A percentile compares a stretch with the other conserved stretches of the same genome.
phyloP scores from a whole-genome alignment of 2,113 vertebrate genomes.

The Crotalus tigris region DNA sequence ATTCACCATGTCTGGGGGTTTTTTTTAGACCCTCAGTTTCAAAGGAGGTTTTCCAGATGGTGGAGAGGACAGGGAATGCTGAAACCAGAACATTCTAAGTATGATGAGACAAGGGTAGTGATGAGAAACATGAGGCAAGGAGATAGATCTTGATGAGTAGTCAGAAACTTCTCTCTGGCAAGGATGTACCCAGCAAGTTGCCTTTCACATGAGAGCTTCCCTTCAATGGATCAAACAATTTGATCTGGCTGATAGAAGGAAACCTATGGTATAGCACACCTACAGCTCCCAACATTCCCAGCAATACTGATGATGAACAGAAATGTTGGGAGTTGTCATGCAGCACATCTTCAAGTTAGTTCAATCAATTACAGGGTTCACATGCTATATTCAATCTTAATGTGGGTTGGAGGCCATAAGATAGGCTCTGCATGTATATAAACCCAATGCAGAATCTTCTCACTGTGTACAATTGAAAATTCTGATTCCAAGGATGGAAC shows the following conservation, averaged over 20 bases:
- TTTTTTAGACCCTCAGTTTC: neutral
- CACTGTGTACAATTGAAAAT: neutral
- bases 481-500: neutral
- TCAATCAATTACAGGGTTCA: neutral
- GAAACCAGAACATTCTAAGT: neutral
- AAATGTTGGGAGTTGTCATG: neutral
- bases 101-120: neutral
- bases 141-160: neutral
- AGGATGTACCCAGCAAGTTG: neutral
- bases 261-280: neutral
- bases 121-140: neutral
- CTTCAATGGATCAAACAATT: neutral
- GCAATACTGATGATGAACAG: neutral
- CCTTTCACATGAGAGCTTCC: neutral
- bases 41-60: neutral
- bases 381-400: neutral
- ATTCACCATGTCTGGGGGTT: neutral
- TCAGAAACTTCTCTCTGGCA: neutral
- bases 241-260: neutral
- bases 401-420: neutral
- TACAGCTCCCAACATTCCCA: neutral
- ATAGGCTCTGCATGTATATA: neutral
- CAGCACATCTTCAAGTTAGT: neutral
- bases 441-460: neutral
- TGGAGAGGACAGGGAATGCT: neutral